phyloP scores from a whole-genome alignment of 2,888 invertebrate genomes.

The Drosophila ezoana region DNA sequence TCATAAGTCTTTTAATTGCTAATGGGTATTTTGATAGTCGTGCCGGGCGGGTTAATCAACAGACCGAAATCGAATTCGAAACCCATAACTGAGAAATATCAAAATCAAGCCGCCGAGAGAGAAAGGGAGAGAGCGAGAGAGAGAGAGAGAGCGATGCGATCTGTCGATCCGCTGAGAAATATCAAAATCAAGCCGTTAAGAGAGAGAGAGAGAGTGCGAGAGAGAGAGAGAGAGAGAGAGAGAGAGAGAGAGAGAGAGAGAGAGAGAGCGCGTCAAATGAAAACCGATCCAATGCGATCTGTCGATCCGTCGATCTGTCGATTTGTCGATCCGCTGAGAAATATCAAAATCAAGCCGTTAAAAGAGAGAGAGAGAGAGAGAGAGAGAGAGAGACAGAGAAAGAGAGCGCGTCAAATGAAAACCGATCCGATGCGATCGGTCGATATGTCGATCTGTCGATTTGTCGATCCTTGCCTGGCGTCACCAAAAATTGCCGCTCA shows the following conservation, averaged over 20 bases:
- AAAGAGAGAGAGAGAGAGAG: background rate
- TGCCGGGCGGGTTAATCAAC: constrained; percentile 49
- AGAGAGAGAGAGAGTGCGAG: no score
- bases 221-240: no score
- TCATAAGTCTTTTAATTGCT: constrained; percentile 77
- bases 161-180: constrained; percentile 49
- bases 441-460: constrained; percentile 1
- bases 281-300: constrained; percentile 52
- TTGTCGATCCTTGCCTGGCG: constrained; percentile 64
- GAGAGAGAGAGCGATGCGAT: constrained; percentile 21
- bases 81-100: constrained; percentile 46
- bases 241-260: no score
- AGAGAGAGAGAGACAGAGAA: no score
- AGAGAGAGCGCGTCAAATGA: no score
- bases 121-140: background rate
- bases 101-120: constrained; percentile 56
- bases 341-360: constrained; percentile 59
- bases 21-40: constrained; percentile 73
- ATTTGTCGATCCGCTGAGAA: no score
- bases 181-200: constrained; percentile 58
- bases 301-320: no score
- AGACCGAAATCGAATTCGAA: constrained; percentile 33
- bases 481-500: constrained; percentile 69
- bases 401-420: constrained; percentile 78
- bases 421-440: constrained; percentile 57